Evolutionary conservation across 2,113 vertebrate genomes (phyloP).

Genomic region (Calyptomena viridis): DNA sequence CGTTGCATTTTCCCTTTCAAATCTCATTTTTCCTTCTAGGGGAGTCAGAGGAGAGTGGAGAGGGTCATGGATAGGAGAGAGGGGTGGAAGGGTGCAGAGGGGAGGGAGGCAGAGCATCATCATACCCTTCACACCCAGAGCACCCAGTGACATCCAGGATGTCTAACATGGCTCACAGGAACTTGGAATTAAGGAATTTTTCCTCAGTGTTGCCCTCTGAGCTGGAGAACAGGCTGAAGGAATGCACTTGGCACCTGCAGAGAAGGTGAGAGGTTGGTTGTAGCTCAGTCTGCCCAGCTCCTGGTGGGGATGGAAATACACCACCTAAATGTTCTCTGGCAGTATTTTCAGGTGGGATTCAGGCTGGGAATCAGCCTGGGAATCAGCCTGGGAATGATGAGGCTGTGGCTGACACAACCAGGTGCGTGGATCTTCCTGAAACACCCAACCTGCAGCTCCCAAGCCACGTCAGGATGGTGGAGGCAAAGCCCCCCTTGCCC

Average conservation of each 20-base stretch:
- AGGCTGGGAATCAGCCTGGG: too few relatives aligned
- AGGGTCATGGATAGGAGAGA: neutral
- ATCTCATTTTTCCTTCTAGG: neutral
- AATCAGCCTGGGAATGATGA: neutral
- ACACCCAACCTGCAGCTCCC: fast-evolving
- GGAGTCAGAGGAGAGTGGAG: neutral
- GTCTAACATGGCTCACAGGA: neutral
- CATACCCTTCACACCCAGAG: neutral
- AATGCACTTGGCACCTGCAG: neutral
- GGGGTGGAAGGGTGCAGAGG: neutral
- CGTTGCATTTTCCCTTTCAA: neutral
- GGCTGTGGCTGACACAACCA: neutral
- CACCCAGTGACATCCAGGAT: neutral
- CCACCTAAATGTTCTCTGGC: neutral
- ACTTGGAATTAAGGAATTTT: neutral
- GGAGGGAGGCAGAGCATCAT: neutral
- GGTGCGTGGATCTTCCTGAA: fast-evolving
- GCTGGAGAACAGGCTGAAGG: neutral
- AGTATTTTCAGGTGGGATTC: neutral
- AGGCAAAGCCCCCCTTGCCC: neutral
- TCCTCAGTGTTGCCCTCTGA: neutral
- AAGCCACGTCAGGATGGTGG: neutral
- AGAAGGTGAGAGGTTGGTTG: neutral
- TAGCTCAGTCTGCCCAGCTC: neutral
- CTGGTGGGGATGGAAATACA: neutral